These are phyloP conservation scores for Spondyliosoma cantharus DNA, from an alignment of 2,797 vertebrate species.

Conservation along the genomic window DNA sequence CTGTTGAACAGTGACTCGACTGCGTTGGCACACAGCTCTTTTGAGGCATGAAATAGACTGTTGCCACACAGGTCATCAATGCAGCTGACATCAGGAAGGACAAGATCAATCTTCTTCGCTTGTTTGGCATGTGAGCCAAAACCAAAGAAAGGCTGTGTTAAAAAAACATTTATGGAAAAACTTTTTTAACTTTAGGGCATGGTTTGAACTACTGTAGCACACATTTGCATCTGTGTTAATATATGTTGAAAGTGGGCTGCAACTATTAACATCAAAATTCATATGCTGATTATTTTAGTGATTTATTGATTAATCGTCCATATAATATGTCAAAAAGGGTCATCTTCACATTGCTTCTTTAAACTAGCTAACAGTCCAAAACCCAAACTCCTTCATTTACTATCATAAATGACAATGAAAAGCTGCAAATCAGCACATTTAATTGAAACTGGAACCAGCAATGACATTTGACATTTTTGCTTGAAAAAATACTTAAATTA, in stretches of 20 bases:
- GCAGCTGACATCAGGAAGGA: slow-evolving; percentile 40
- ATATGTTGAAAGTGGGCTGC: slow-evolving; percentile 4
- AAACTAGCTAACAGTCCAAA: too few species aligned
- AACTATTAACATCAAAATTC: neutral
- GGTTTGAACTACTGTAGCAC: slow-evolving; percentile 3
- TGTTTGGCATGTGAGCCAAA: slow-evolving; percentile 24
- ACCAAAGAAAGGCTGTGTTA: neutral
- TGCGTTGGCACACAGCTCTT: slow-evolving; percentile 44
- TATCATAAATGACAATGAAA: too few species aligned
- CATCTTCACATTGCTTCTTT: too few species aligned
- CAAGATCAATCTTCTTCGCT: slow-evolving; percentile 26
- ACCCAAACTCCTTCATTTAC: too few species aligned
- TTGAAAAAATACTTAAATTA: too few species aligned
- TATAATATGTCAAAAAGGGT: too few species aligned
- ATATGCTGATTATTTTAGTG: too few species aligned
- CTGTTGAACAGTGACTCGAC: slow-evolving; percentile 56
- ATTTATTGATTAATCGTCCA: too few species aligned
- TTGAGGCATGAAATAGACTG: slow-evolving; percentile 63
- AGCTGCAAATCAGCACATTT: too few species aligned
- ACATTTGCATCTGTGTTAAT: slow-evolving; percentile 4
- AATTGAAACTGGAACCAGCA: too few species aligned
- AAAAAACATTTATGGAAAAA: neutral
- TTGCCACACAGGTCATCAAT: slow-evolving; percentile 48
- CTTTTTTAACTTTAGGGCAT: neutral
- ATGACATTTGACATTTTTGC: too few species aligned